phyloP scores from a whole-genome alignment of 2,888 invertebrate genomes.

The Zygothrica quintamaculata region DNA sequence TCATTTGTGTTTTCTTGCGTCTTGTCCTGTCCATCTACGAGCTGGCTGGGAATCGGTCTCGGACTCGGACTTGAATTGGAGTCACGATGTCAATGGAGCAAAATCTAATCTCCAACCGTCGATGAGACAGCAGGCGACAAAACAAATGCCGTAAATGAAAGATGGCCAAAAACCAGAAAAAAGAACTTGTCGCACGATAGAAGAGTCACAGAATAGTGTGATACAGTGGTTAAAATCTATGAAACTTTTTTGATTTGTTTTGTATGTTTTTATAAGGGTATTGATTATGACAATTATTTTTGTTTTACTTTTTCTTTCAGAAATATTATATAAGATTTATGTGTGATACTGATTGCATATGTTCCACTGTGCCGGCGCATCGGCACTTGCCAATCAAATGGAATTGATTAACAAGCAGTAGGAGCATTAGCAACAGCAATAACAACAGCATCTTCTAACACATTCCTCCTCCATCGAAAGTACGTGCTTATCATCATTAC shows the following conservation, averaged over 20 bases:
- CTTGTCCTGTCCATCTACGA: slow-evolving; percentile 30
- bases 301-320: background rate
- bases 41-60: slow-evolving; percentile 4
- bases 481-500: slow-evolving; percentile 79
- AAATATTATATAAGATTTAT: slow-evolving; percentile 1
- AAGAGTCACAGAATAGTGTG: slow-evolving; percentile 22
- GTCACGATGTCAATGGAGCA: slow-evolving; percentile 63
- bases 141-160: slow-evolving; percentile 76
- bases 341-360: background rate
- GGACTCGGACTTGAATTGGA: slow-evolving; percentile 28
- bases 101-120: slow-evolving; percentile 67
- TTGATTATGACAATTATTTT: background rate
- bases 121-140: slow-evolving; percentile 61
- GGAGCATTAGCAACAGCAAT: slow-evolving; percentile 20
- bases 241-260: slow-evolving; percentile 1
- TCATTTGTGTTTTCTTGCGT: slow-evolving; percentile 1
- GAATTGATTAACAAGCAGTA: slow-evolving; percentile 69
- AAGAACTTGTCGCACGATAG: slow-evolving; percentile 52
- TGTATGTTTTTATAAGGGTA: too few relatives aligned
- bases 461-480: slow-evolving; percentile 22
- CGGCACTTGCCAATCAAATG: slow-evolving; percentile 62
- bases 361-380: slow-evolving; percentile 49
- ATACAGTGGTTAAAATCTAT: slow-evolving; percentile 29
- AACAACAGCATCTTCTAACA: slow-evolving; percentile 2
- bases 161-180: slow-evolving; percentile 61